Conservation (phyloP, 30 jellyfish, hydroid and myxozoan genomes). For the Aurelia sp. region DNA sequence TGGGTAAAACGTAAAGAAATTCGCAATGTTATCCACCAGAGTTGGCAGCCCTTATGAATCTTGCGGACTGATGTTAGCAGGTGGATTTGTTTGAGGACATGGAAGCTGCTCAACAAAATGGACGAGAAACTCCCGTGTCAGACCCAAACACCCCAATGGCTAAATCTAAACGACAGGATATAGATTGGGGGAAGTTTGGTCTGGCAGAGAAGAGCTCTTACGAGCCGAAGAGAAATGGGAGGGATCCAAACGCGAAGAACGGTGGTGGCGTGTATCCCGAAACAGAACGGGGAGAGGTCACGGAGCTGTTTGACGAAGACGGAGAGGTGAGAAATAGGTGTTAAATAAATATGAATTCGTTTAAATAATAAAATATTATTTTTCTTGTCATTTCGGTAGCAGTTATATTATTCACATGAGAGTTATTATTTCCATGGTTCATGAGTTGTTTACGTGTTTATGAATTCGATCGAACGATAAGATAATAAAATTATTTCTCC, state of each 20-base stretch:
- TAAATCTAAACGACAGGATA: slow-evolving; percentile 35
- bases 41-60: no score
- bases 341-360: background rate
- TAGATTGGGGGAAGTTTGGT: slow-evolving; percentile 84
- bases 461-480: no score
- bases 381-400: no score
- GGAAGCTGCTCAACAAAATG: slow-evolving; percentile 15
- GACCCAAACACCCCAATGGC: background rate
- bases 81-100: slow-evolving; percentile 4
- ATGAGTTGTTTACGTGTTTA: no score
- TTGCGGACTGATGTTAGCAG: background rate
- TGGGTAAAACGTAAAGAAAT: no score
- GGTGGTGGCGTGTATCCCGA: slow-evolving; percentile 15
- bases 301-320: slow-evolving; percentile 68
- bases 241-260: background rate
- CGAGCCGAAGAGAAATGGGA: slow-evolving; percentile 37
- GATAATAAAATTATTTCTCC: no score
- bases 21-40: no score
- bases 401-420: no score
- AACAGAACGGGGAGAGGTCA: slow-evolving; percentile 46
- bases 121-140: slow-evolving; percentile 8
- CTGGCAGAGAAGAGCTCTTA: slow-evolving; percentile 73
- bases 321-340: slow-evolving; percentile 52
- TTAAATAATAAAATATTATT: no score
- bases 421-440: no score